These are phyloP conservation scores for Nemotelus pantherinus DNA, from an alignment of 2,888 invertebrate genomes.

Conservation along the genomic window DNA sequence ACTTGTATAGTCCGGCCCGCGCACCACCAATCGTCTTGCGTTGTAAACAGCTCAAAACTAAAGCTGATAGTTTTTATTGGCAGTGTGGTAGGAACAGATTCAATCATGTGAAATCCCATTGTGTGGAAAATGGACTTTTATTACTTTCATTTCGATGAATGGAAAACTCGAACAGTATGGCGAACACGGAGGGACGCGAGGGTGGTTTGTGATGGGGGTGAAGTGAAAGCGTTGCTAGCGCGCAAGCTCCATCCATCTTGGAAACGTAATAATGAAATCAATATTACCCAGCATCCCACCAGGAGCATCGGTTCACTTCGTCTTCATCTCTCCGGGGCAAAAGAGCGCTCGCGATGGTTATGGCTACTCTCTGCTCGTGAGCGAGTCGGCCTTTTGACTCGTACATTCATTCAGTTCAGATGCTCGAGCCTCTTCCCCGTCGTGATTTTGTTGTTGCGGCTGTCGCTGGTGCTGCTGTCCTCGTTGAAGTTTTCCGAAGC, in stretches of 20 bases:
- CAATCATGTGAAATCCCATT: too few species aligned
- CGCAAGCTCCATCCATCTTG: conserved; percentile 21
- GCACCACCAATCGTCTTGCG: too few species aligned
- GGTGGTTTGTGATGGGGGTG: neutral
- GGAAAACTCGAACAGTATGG: conserved; percentile 3
- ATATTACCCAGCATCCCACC: conserved; percentile 30
- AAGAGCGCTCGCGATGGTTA: neutral
- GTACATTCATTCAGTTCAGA: conserved; percentile 25
- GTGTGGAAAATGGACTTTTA: neutral
- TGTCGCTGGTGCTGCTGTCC: conserved; percentile 16
- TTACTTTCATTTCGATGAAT: conserved; percentile 25
- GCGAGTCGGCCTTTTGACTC: conserved; percentile 21
- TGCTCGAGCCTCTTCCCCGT: conserved; percentile 12
- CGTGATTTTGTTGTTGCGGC: conserved; percentile 37
- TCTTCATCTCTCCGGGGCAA: conserved; percentile 11
- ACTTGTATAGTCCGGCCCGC: too few species aligned
- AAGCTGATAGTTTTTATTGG: too few species aligned
- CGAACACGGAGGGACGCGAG: neutral
- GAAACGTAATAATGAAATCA: conserved; percentile 36
- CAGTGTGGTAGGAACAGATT: too few species aligned
- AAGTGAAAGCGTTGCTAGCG: neutral
- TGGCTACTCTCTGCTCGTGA: neutral
- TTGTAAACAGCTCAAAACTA: too few species aligned
- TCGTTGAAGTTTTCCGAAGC: conserved; percentile 19
- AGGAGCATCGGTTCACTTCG: neutral